Evolutionary conservation across 2,113 vertebrate genomes (phyloP), one percentile per base, ranked within the genome.

Genomic region (Melanostigma gelatinosum): DNA sequence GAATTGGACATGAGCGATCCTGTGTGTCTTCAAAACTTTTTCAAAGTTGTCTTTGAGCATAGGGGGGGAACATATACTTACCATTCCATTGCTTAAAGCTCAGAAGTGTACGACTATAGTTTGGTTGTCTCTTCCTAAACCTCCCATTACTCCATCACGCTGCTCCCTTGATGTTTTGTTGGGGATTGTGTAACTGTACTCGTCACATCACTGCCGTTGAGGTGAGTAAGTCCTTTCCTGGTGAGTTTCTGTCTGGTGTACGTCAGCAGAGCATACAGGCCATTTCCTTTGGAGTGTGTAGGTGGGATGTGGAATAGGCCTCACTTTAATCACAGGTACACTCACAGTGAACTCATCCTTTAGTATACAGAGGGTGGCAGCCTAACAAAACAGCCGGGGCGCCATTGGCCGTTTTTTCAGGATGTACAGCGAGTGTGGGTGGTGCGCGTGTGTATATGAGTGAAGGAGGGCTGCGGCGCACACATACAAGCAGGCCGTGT

Each of bases 31-130:
- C n/a, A 16, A 42, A 42, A 38, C 79, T 77, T 85, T 74, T 72
- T 62, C 66, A 65, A n/a, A 72, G 71, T 79, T 87, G 84, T 85
- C 75, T 85, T 80, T 91, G 80, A 80, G 71, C 77, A 50, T 63
- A 24, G 50, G 62, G 69, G n/a, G 80, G 86, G 63, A 93, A 93
- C 85, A 72, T 93, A 85, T 92, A 94, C 81, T 92, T 92, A 92
- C 87, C 90, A 90, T 92, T 93, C 90, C 90, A 65, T 65, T 58
- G 50, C 85, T 68, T 84, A 57, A 77, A 73, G 75, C 79, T 84
- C 73, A 75, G 60, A 44, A 75, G 77, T 27, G 29, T 72, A 75
- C 48, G 76, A 70, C 87, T 93, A 67, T 91, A 90, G 92, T 92
- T 88, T 76, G 78, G 69, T 82, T 72, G 80, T 82, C 68, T 83